Base-by-base conservation (phyloP, 2,888 invertebrate genomes). In the Allygus modestus region DNA sequence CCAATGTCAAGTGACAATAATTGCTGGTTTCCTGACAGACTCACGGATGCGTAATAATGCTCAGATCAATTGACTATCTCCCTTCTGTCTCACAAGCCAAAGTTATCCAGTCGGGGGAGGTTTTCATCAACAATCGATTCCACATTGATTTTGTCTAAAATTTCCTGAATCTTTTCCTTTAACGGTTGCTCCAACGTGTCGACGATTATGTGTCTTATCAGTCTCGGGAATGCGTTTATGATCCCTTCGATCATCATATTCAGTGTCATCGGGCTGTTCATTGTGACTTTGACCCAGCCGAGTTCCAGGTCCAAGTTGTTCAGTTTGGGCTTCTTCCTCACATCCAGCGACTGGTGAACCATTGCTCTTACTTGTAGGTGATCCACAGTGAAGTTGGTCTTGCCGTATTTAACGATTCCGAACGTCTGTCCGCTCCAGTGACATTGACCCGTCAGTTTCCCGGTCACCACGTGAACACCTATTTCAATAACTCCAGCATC, bases 161-260 rank as follows among this genome's bases (percentile, higher is more conserved):
- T 90, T 88, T 95, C 94, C 89, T 96, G 95, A 4, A 96, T 91
- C 85, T 94, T 93, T 87, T 94, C 92, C 89, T 93, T 95, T 0
- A 97, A 90, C 0, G 97, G 97, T 51, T 94, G 93, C 90, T 97
- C 97, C 51, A 97, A 89, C 0, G 96, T 95, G 88, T 97, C 96
- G 94, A 97, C 95, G 85, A 97, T 96, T 90, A 97, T 96, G 89
- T 97, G 96, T 84, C 97, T 93, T 85, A 98, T 91, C 65, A 97
- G 91, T 91, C 97, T 97, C 0, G 97, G 97, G 81, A 97, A 89
- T 73, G 97, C 92, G 89, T 97, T 97, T 0, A 97, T 93, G 0
- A 92, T 93, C 84, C 96, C 94, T 90, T 97, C 97, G 85, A 97
- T 91, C 0, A 95, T 89, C 88, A 97, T 97, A 90, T 97, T 97